Percentiles rank a stretch among this genome's conserved stretches.
Evolutionary conservation across 2,113 vertebrate species (phyloP).

Genomic region (Bostrychus sinensis): DNA sequence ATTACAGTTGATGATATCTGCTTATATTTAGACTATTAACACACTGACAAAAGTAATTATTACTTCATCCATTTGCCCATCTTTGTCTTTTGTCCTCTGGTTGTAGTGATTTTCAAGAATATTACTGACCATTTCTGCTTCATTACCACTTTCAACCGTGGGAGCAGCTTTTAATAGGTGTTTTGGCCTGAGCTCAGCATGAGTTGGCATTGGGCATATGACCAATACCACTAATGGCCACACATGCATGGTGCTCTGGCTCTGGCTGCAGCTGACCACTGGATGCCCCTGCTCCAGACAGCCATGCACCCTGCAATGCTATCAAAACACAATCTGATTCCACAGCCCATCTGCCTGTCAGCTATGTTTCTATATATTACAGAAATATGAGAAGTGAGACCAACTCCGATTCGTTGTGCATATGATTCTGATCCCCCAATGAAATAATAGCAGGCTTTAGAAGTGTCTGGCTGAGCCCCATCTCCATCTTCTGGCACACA

Average conservation of each 20-base stretch:
- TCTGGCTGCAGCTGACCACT: conserved; percentile 22
- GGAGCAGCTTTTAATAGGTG: conserved; percentile 24
- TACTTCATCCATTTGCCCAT: neutral
- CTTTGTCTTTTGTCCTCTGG: conserved; percentile 6
- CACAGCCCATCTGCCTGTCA: conserved; percentile 9
- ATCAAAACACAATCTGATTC: conserved; percentile 7
- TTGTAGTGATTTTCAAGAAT: conserved; percentile 29
- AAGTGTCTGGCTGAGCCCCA: conserved; percentile 50
- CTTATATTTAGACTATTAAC: no score
- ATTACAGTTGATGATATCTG: no score
- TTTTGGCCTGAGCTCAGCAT: conserved; percentile 27
- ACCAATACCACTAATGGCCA: conserved; percentile 24
- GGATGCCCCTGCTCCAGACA: conserved; percentile 15
- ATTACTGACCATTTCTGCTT: conserved; percentile 30
- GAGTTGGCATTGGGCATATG: conserved; percentile 11
- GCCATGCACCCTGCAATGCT: neutral
- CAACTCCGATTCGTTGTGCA: conserved; percentile 41
- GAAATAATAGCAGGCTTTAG: conserved; percentile 60
- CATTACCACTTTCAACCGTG: conserved; percentile 8
- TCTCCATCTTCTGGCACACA: conserved; percentile 47
- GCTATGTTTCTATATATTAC: conserved; percentile 21
- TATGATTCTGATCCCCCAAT: conserved; percentile 37
- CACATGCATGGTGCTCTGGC: conserved; percentile 20
- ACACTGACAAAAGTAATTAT: no score
- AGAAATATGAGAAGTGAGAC: conserved; percentile 13